Evolutionary conservation across 1,140 invertebrate genomes (phyloP).

Genomic region (Platyscapa corneri): DNA sequence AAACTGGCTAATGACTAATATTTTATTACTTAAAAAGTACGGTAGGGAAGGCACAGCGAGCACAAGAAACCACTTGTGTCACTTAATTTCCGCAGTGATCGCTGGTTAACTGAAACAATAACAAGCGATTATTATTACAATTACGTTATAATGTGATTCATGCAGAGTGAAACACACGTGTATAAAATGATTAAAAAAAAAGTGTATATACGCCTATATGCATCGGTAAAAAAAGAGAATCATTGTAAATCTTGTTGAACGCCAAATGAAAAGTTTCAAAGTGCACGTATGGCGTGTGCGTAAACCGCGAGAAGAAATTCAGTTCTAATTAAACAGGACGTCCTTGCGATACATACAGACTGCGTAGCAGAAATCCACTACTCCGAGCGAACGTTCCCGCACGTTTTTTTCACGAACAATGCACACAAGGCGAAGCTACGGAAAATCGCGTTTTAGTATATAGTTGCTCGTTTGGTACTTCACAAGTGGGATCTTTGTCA

Average conservation of each 20-base stretch:
- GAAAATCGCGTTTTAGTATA: background rate
- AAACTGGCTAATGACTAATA: constrained; percentile 57
- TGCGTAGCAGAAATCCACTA: background rate
- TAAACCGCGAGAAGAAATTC: constrained; percentile 20
- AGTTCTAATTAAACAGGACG: constrained; percentile 20
- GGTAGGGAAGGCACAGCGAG: constrained; percentile 38
- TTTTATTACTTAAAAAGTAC: constrained; percentile 55
- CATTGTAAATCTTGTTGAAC: constrained; percentile 64
- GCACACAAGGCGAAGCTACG: background rate
- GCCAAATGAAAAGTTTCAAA: constrained; percentile 57
- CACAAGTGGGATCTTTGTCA: constrained; percentile 6
- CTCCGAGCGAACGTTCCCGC: background rate
- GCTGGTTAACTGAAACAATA: constrained; percentile 46
- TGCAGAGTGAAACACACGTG: constrained; percentile 54
- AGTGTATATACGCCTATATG: constrained; percentile 56
- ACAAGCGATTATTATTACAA: constrained; percentile 47
- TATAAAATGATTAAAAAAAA: constrained; percentile 44
- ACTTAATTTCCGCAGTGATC: constrained; percentile 46
- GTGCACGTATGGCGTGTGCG: constrained; percentile 56
- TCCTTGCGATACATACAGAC: background rate
- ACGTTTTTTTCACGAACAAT: background rate
- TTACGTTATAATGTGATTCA: constrained; percentile 54
- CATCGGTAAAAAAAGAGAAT: constrained; percentile 49
- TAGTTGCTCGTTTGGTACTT: background rate
- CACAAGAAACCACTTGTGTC: constrained; percentile 44